Percentiles rank a stretch among this genome's conserved stretches.
phyloP scores from a whole-genome alignment of 2,797 vertebrate species.

The Lacerta viridis region DNA sequence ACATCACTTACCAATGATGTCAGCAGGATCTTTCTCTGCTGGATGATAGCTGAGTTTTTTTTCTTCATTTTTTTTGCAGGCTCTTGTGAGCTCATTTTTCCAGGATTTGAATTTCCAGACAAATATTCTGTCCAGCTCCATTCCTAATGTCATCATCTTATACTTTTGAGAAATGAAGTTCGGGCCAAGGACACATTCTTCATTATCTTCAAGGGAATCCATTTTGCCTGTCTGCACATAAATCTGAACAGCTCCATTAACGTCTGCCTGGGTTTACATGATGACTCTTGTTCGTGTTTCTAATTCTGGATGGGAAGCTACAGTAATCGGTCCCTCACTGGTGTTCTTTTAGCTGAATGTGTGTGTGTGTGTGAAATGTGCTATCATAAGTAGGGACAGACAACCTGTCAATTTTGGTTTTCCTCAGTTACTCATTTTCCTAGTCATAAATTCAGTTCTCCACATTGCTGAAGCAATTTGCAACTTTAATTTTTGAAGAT shows the following conservation, averaged over 20 bases:
- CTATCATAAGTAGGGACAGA: background rate
- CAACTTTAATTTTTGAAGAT: too few relatives aligned
- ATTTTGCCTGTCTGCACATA: background rate
- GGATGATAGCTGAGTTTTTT: background rate
- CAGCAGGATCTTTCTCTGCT: constrained; percentile 24
- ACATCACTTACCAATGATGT: background rate
- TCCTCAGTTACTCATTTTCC: too few relatives aligned
- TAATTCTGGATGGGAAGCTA: constrained; percentile 30
- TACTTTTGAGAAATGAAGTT: constrained; percentile 32
- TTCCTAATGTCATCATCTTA: constrained; percentile 27
- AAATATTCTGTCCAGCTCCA: constrained; percentile 32
- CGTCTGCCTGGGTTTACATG: constrained; percentile 20
- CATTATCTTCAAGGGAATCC: constrained; percentile 20
- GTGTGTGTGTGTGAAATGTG: background rate
- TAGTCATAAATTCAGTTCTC: too few relatives aligned
- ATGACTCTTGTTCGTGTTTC: constrained; percentile 45
- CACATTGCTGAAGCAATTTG: too few relatives aligned
- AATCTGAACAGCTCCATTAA: background rate
- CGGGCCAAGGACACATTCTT: constrained; percentile 26
- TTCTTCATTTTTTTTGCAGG: background rate
- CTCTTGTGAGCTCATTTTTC: constrained; percentile 18
- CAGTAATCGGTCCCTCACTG: background rate
- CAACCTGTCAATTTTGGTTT: too few relatives aligned
- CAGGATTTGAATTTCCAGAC: constrained; percentile 55
- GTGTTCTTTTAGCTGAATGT: background rate